phyloP scores from a whole-genome alignment of 2,888 invertebrate genomes.

The Campopleginae sp. region DNA sequence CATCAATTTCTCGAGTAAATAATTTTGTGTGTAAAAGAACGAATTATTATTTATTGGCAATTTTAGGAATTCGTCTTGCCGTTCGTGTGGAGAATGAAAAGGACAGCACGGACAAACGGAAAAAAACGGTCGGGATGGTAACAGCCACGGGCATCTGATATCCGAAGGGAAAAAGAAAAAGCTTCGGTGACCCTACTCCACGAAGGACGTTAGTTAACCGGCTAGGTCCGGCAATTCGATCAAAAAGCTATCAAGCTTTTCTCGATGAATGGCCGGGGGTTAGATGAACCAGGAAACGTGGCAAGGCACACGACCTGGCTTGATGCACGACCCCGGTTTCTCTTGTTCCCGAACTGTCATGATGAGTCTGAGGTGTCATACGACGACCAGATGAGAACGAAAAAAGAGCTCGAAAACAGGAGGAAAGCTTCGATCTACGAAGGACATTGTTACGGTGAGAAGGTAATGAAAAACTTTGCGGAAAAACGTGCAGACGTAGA shows the following conservation, averaged over 20 bases:
- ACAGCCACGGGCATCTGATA: conserved; percentile 23
- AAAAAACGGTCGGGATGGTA: conserved; percentile 11
- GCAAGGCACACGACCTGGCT: conserved; percentile 50
- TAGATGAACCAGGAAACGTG: conserved; percentile 57
- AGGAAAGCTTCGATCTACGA: conserved; percentile 2
- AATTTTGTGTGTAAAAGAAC: background rate
- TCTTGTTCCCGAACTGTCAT: conserved; percentile 23
- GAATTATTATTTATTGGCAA: background rate
- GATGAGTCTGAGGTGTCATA: conserved; percentile 23
- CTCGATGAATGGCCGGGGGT: conserved; percentile 70
- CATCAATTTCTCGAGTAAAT: background rate
- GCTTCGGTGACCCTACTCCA: conserved; percentile 41
- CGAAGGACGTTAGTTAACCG: conserved; percentile 66
- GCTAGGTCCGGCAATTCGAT: conserved; percentile 70
- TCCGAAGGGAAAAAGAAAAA: conserved; percentile 16
- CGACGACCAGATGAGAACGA: conserved; percentile 21
- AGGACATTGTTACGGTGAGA: conserved; percentile 1
- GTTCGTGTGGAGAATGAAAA: background rate
- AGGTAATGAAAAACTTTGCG: conserved; percentile 2
- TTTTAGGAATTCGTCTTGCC: background rate
- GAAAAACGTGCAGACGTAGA: background rate
- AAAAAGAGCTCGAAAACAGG: background rate
- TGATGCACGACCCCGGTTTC: conserved; percentile 41
- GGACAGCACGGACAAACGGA: background rate
- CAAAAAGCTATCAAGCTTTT: conserved; percentile 72